Conservation (phyloP, 2,888 invertebrate species). For the Chaetogeoica ovagalla region DNA sequence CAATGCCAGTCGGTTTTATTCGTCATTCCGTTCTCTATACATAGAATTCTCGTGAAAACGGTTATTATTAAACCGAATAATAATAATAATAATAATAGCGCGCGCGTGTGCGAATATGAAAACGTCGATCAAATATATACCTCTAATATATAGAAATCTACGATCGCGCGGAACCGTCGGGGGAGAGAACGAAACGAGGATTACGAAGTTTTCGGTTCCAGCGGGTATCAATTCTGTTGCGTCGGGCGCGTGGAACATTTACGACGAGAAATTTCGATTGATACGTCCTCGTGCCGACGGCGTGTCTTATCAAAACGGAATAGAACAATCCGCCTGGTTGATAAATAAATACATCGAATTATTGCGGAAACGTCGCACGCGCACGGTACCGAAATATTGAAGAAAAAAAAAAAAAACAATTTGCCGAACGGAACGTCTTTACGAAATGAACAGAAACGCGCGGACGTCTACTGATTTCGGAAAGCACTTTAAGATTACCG, state of each 20-base stretch:
- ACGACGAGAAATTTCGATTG: not conserved
- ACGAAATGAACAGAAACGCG: slow-evolving; percentile 3
- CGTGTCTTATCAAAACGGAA: not conserved
- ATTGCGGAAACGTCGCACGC: too few relatives aligned
- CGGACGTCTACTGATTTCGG: slow-evolving; percentile 23
- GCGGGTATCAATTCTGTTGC: slow-evolving; percentile 13
- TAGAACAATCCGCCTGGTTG: too few relatives aligned
- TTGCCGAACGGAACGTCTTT: slow-evolving; percentile 7
- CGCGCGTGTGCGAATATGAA: not conserved
- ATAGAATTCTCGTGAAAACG: not conserved
- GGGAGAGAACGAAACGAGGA: not conserved
- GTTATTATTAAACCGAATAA: not conserved
- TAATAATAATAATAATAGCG: too few relatives aligned
- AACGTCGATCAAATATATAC: slow-evolving; percentile 16
- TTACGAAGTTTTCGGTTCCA: slow-evolving; percentile 24
- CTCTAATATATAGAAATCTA: not conserved
- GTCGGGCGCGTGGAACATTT: not conserved
- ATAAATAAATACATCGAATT: too few relatives aligned
- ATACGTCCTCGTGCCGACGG: slow-evolving; percentile 4
- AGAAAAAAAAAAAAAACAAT: not conserved
- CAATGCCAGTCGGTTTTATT: not conserved
- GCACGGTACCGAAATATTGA: too few relatives aligned
- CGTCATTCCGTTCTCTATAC: not conserved
- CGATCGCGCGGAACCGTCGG: not conserved
- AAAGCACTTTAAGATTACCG: slow-evolving; percentile 37